Base-by-base conservation (phyloP, 2,113 vertebrate genomes). In the Xiphias gladius region DNA sequence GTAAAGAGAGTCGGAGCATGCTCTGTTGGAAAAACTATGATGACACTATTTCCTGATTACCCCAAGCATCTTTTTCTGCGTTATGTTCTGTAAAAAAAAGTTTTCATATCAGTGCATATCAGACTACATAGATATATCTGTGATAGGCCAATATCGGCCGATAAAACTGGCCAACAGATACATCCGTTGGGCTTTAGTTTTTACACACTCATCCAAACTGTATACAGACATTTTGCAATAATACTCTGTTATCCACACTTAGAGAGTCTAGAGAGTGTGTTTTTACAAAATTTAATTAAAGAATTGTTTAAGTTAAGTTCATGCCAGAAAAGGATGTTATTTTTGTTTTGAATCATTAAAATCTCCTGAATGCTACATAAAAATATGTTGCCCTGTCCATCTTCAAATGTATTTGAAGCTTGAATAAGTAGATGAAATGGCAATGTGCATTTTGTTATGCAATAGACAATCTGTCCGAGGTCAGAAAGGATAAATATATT, bases 271-370 rank as follows among this genome's bases (percentile, higher is more conserved):
- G 13, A 13, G 19, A 32, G 28, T 32, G 0, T 35, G 9, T 71
- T 57, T 70, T 58, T 41, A 57, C 16, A 67, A 13, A 17, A 46
- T 52, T 28, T 5, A 32, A 28, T 64, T 48, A n/a, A 48, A 28
- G 1, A 58, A 37, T 7, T 28, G 19, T 19, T 39, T 67, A 22
- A 14, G 43, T 20, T 28, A 5, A n/a, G 24, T n/a, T 19, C 6
- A 35, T 16, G 24, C 54, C 13, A 0, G 10, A 75, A 22, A 26
- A 43, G 39, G 17, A 65, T 26, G 5, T 20, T 58, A 0, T 48
- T 73, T 58, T n/a, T n/a, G n/a, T 30, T 55, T 55, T 24, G 20
- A 62, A 62, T 78, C 32, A 32, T 73, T 55, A 16, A 62, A 70
- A 69, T 30, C 28, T 58, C 13, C 24, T 14, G 26, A 73, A 67